These are phyloP conservation scores for Pantherophis alleghaniensis DNA, from an alignment of 2,797 vertebrate species.

Conservation along the genomic window DNA sequence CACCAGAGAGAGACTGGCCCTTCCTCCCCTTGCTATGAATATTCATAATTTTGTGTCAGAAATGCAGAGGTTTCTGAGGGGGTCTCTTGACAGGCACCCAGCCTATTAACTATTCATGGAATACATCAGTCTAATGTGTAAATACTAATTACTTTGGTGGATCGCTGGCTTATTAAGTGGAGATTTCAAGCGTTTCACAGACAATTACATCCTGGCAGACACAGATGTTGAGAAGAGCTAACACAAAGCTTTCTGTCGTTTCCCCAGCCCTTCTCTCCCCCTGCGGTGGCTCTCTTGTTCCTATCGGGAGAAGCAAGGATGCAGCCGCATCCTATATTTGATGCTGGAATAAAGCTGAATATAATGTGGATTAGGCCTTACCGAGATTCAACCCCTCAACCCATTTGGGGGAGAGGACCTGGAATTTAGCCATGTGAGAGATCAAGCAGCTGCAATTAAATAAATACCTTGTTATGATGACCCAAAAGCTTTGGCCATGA, in stretches of 20 bases:
- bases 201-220: conserved; percentile 9
- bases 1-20: not conserved
- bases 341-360: not conserved
- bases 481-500: not conserved
- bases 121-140: conserved; percentile 31
- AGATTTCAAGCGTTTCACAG: conserved; percentile 31
- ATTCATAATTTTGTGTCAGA: conserved; percentile 3
- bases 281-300: not conserved
- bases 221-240: not conserved
- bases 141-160: conserved; percentile 34
- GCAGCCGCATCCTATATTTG: no score
- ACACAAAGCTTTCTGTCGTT: not conserved
- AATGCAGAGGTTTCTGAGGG: fast-evolving
- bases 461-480: not conserved
- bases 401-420: not conserved
- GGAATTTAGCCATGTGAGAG: no score
- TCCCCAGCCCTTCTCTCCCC: not conserved
- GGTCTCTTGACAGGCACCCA: not conserved
- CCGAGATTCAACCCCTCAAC: not conserved
- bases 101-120: not conserved
- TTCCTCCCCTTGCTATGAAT: not conserved
- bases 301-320: not conserved
- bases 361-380: no score
- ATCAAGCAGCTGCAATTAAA: not conserved
- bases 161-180: conserved; percentile 33